Conservation (phyloP, 37 sponge, comb jelly and placozoan species). For the Bolinopsis microptera region DNA sequence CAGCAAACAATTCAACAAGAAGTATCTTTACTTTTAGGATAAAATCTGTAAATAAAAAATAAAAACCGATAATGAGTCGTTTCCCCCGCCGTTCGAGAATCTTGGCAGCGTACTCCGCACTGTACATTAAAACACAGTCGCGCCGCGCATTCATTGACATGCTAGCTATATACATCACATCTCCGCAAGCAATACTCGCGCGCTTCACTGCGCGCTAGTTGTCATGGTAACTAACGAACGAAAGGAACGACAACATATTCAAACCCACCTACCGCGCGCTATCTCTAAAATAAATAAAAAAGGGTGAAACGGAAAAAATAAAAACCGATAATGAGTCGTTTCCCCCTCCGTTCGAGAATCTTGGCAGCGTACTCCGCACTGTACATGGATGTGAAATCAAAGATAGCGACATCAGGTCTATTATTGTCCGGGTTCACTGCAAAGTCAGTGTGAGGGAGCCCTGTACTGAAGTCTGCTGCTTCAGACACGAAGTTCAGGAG, state of each 20-base stretch:
- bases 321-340: slow-evolving; percentile 73
- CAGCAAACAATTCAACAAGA: too few relatives aligned
- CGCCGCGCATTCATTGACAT: too few relatives aligned
- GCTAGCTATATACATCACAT: too few relatives aligned
- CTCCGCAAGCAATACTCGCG: too few relatives aligned
- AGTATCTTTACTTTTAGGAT: too few relatives aligned
- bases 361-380: slow-evolving; percentile 85
- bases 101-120: slow-evolving; percentile 83
- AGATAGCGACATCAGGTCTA: slow-evolving; percentile 85
- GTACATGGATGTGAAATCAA: slow-evolving; percentile 97
- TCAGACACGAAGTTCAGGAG: slow-evolving; percentile 75
- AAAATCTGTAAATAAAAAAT: too few relatives aligned
- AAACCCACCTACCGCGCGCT: too few relatives aligned
- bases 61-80: slow-evolving; percentile 72
- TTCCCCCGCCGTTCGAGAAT: slow-evolving; percentile 73
- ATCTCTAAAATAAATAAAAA: too few relatives aligned
- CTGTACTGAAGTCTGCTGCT: slow-evolving; percentile 87
- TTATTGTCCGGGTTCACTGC: slow-evolving; percentile 72
- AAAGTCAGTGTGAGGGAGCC: slow-evolving; percentile 79
- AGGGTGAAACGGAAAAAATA: too few relatives aligned
- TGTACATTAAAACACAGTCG: slow-evolving; percentile 95
- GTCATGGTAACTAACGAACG: too few relatives aligned
- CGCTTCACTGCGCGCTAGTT: too few relatives aligned
- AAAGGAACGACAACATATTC: too few relatives aligned
- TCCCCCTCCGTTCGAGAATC: slow-evolving; percentile 72